Evolutionary conservation across 2,113 vertebrate species (phyloP), one percentile per base, ranked within the genome.

Genomic region (Pelodiscus sinensis): DNA sequence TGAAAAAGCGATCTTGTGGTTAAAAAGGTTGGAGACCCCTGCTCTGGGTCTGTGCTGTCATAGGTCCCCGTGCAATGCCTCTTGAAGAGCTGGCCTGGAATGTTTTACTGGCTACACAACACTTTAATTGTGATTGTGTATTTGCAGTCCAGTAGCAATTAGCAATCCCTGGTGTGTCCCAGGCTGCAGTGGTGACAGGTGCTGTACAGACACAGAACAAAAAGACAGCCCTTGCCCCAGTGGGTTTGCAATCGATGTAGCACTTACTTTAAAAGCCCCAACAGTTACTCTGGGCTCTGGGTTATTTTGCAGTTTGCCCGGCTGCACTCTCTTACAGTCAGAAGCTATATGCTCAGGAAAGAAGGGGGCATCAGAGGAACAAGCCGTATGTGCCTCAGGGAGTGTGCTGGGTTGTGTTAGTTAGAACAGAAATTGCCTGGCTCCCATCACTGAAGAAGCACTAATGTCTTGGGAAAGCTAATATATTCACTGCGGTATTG

Each of bases 391-490:
- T 91, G 58, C 62, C 84, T 29, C 65, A 71, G n/a, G 38, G 14
- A 92, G 27, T 86, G 87, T 84, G 92, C 9, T 0, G 93, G 89
- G 84, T 82, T 0, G 0, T 50, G 29, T 85, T n/a, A 50, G 75
- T 88, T 90, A 77, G 68, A 96, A 81, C 31, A 88, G 85, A 52
- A 90, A 77, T 13, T 92, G 9, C 2, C 91, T 79, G 51, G 88
- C 90, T 96, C 80, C 82, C 92, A 25, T 90, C 78, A 90, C 89
- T 57, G 73, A 89, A 90, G 88, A 85, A 97, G 89, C 92, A 94
- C 96, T 95, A 94, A 75, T 83, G n/a, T 35, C 65, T 71, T 35
- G 95, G 90, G 94, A 95, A 97, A 95, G 92, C 92, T 96, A 96
- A 94, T 90, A 93, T 90, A 94, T 95, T 96, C 95, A 88, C 50